A percentile compares a stretch with the other conserved stretches of the same genome.
Evolutionary conservation across 2,113 vertebrate genomes (phyloP).

Genomic region (Acanthochromis polyacanthus): DNA sequence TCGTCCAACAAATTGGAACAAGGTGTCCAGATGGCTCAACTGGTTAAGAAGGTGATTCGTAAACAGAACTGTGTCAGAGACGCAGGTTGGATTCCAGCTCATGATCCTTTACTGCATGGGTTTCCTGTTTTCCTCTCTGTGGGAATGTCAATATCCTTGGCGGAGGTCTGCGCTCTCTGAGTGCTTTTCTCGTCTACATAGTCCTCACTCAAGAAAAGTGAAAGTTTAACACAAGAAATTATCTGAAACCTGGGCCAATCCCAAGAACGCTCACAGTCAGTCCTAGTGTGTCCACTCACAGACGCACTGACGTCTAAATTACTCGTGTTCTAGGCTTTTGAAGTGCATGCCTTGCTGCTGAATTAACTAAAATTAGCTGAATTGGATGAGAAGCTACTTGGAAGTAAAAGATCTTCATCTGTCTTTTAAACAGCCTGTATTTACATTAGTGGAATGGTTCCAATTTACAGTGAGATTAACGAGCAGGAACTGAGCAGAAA

Average conservation of each 20-base stretch:
- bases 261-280: background rate
- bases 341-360: slow-evolving; percentile 1
- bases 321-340: slow-evolving; percentile 1
- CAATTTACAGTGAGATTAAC: background rate
- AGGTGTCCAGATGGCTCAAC: too few species aligned
- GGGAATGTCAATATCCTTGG: too few species aligned
- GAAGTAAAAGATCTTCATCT: slow-evolving; percentile 7
- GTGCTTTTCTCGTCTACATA: too few species aligned
- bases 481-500: slow-evolving; percentile 4
- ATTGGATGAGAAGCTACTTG: slow-evolving; percentile 7
- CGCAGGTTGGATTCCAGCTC: too few species aligned
- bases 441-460: slow-evolving; percentile 7
- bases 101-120: too few species aligned
- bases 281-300: background rate
- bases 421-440: slow-evolving; percentile 2
- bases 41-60: too few species aligned
- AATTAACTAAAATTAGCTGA: slow-evolving; percentile 18
- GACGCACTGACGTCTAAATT: slow-evolving; percentile 1
- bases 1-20: too few species aligned
- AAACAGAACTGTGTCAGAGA: too few species aligned
- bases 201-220: background rate
- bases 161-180: too few species aligned
- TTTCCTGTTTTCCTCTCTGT: too few species aligned
- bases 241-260: background rate
- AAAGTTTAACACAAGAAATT: background rate